These are phyloP conservation scores for Pararge aegeria DNA, from an alignment of 1,140 invertebrate species.

Conservation along the genomic window DNA sequence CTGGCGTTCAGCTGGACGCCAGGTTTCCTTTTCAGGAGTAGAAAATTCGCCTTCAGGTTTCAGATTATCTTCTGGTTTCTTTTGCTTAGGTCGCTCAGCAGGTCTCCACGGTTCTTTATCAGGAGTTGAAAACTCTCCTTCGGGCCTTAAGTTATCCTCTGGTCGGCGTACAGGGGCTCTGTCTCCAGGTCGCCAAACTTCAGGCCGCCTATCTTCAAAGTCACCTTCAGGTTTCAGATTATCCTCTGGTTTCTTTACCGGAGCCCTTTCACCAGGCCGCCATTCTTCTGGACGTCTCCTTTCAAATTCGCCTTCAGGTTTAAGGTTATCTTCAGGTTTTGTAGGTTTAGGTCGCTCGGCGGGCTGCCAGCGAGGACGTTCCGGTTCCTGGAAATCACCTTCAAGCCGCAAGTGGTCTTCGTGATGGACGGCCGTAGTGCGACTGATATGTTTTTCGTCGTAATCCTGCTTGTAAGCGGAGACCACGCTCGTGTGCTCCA, in stretches of 20 bases:
- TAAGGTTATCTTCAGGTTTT: slow-evolving; percentile 57
- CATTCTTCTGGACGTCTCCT: slow-evolving; percentile 58
- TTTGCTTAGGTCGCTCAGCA: slow-evolving; percentile 80
- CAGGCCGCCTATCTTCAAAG: slow-evolving; percentile 79
- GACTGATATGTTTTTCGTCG: slow-evolving; percentile 82
- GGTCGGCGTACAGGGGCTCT: slow-evolving; percentile 40
- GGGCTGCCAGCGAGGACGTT: slow-evolving; percentile 56
- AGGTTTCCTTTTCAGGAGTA: slow-evolving; percentile 56
- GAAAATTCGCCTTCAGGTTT: slow-evolving; percentile 80
- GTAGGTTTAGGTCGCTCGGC: slow-evolving; percentile 72
- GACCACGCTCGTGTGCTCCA: slow-evolving; percentile 79
- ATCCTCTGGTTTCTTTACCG: slow-evolving; percentile 61
- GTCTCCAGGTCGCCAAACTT: slow-evolving; percentile 72
- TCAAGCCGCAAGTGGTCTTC: slow-evolving; percentile 81
- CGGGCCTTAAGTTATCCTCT: slow-evolving; percentile 78
- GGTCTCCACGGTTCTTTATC: slow-evolving; percentile 78
- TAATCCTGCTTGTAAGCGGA: slow-evolving; percentile 84
- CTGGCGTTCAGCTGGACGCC: slow-evolving; percentile 48
- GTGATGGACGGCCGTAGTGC: slow-evolving; percentile 76
- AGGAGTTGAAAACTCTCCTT: slow-evolving; percentile 81
- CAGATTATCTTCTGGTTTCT: slow-evolving; percentile 80
- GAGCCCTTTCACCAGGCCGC: slow-evolving; percentile 79
- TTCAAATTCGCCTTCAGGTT: slow-evolving; percentile 79
- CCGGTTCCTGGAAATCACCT: slow-evolving; percentile 77
- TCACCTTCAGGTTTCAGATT: slow-evolving; percentile 76